phyloP scores from a whole-genome alignment of 1,140 invertebrate genomes.

The Halyomorpha halys region DNA sequence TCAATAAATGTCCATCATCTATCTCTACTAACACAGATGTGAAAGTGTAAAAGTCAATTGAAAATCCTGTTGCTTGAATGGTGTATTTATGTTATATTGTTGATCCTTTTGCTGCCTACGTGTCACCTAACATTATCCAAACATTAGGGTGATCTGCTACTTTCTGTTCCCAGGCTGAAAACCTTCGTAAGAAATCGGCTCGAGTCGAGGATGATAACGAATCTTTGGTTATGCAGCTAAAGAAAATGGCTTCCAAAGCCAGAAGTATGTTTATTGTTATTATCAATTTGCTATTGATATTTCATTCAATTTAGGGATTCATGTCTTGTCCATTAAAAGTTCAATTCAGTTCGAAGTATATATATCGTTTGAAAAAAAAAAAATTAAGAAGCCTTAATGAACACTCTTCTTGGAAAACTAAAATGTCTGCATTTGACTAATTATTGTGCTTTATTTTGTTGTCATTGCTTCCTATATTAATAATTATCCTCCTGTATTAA shows the following conservation, averaged over 20 bases:
- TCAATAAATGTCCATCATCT: slow-evolving; percentile 4
- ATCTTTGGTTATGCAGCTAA: slow-evolving; percentile 78
- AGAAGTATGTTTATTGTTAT: slow-evolving; percentile 48
- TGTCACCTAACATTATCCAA: not conserved
- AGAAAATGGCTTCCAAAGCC: slow-evolving; percentile 81
- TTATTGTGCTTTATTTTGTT: not conserved
- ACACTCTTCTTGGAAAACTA: not conserved
- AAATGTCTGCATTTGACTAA: slow-evolving; percentile 8
- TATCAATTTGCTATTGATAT: slow-evolving; percentile 17
- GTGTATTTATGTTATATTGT: slow-evolving; percentile 7
- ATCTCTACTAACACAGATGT: slow-evolving; percentile 13
- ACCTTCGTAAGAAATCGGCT: slow-evolving; percentile 72
- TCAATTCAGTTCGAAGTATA: too few species aligned
- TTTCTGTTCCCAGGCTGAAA: slow-evolving; percentile 56
- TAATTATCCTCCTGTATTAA: too few species aligned
- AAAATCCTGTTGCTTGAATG: not conserved
- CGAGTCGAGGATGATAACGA: slow-evolving; percentile 90
- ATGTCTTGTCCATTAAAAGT: not conserved
- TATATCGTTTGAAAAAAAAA: too few species aligned
- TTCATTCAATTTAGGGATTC: slow-evolving; percentile 3
- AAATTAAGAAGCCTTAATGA: not conserved
- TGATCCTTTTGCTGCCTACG: not conserved
- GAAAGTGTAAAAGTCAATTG: not conserved
- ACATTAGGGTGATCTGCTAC: slow-evolving; percentile 9
- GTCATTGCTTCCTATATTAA: too few species aligned